Evolutionary conservation across 92 coral and sea anemone species (phyloP).

Genomic region (Nematostella vectensis): DNA sequence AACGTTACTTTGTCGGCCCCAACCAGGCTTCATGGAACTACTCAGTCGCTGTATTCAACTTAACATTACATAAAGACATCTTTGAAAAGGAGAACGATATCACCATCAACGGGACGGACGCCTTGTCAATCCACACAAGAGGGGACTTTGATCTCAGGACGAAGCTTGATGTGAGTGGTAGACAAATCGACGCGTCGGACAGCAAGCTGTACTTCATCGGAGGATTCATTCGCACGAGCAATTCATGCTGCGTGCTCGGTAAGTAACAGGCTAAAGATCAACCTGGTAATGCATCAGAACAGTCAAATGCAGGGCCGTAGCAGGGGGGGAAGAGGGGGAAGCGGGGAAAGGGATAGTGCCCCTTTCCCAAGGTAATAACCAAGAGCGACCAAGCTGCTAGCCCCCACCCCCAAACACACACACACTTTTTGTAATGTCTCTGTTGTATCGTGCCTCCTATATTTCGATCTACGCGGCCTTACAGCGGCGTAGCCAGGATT

Average conservation of each 20-base stretch:
- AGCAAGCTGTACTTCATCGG: constrained; percentile 49
- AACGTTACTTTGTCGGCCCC: constrained; percentile 48
- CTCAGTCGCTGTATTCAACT: constrained; percentile 46
- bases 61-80: not conserved
- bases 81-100: constrained; percentile 7
- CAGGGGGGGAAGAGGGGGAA: no score
- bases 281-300: not conserved
- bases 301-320: no score
- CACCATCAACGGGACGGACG: constrained; percentile 35
- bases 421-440: no score
- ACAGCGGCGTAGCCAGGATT: no score
- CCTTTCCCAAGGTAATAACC: no score
- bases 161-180: constrained; percentile 48
- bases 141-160: constrained; percentile 39
- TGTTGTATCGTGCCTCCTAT: no score
- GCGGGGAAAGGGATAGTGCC: no score
- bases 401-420: no score
- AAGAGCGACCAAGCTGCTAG: no score
- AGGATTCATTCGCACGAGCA: constrained; percentile 63
- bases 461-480: no score
- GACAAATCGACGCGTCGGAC: constrained; percentile 2
- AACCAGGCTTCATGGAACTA: constrained; percentile 53
- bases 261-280: no score
- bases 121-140: constrained; percentile 29
- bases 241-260: constrained; percentile 71